phyloP scores from a whole-genome alignment of 1,140 invertebrate species.

The Caerostris darwini region DNA sequence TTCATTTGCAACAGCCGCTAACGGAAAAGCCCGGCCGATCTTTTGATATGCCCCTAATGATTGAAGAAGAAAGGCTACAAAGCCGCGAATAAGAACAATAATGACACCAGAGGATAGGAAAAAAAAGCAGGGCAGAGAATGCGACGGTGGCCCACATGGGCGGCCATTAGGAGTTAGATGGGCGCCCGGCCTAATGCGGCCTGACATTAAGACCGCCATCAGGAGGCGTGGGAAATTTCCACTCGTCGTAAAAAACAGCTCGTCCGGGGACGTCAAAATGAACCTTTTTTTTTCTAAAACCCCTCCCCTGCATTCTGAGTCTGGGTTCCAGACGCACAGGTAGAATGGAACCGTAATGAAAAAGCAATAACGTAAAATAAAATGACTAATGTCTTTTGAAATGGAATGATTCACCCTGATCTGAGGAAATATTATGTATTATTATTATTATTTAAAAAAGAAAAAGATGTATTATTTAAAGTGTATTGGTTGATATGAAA shows the following conservation, averaged over 20 bases:
- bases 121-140: background rate
- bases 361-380: background rate
- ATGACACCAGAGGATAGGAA: background rate
- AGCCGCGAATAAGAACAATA: slow-evolving; percentile 21
- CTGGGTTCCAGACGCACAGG: background rate
- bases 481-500: too few relatives aligned
- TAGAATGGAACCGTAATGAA: background rate
- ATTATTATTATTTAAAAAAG: too few relatives aligned
- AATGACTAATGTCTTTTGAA: background rate
- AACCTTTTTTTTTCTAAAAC: background rate
- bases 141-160: background rate
- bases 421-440: background rate
- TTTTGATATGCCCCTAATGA: background rate
- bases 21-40: background rate
- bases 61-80: background rate
- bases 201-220: background rate
- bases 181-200: slow-evolving; percentile 1
- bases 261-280: background rate
- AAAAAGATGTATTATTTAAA: too few relatives aligned
- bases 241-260: background rate
- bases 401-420: background rate
- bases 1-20: background rate
- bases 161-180: slow-evolving; percentile 10
- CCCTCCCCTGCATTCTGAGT: background rate
- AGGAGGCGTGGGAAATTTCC: slow-evolving; percentile 13